A percentile compares a stretch with the other conserved stretches of the same genome.
phyloP scores from a whole-genome alignment of 2,888 invertebrate species.

The Serrognathus titanus region DNA sequence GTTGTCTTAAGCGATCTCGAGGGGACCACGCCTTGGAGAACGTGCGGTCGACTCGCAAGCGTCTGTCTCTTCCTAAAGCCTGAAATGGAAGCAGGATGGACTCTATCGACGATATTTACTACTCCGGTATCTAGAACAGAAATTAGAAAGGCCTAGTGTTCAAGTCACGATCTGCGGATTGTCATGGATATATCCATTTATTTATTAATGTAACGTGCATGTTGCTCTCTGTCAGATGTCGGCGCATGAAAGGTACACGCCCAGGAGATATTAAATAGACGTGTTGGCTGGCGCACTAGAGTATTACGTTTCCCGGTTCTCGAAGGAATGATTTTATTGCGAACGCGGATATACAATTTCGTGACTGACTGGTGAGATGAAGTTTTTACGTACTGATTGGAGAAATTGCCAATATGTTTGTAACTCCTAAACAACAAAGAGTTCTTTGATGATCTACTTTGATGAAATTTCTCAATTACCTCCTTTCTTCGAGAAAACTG shows the following conservation, averaged over 20 bases:
- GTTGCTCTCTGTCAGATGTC: constrained; percentile 6
- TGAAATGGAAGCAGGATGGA: constrained; percentile 15
- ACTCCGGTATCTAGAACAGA: constrained; percentile 29
- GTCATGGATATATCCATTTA: constrained; percentile 26
- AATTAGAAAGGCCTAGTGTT: constrained; percentile 41
- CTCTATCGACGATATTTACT: constrained; percentile 5
- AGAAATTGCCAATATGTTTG: too few species aligned
- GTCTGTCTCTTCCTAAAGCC: background rate
- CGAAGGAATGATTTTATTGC: background rate
- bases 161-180: constrained; percentile 38
- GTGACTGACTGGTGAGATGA: too few species aligned
- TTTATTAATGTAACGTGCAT: constrained; percentile 9
- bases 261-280: constrained; percentile 5
- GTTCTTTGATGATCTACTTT: too few species aligned
- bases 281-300: background rate
- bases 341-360: background rate
- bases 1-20: constrained; percentile 19
- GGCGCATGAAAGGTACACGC: constrained; percentile 6
- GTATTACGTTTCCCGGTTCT: background rate
- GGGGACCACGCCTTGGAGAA: constrained; percentile 20
- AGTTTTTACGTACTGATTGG: too few species aligned
- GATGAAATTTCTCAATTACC: too few species aligned
- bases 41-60: background rate
- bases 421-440: too few species aligned
- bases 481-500: too few species aligned